Evolutionary conservation across 2,113 vertebrate genomes (phyloP), one percentile per base, ranked within the genome.

Genomic region (Brachyhypopomus occidentalis): DNA sequence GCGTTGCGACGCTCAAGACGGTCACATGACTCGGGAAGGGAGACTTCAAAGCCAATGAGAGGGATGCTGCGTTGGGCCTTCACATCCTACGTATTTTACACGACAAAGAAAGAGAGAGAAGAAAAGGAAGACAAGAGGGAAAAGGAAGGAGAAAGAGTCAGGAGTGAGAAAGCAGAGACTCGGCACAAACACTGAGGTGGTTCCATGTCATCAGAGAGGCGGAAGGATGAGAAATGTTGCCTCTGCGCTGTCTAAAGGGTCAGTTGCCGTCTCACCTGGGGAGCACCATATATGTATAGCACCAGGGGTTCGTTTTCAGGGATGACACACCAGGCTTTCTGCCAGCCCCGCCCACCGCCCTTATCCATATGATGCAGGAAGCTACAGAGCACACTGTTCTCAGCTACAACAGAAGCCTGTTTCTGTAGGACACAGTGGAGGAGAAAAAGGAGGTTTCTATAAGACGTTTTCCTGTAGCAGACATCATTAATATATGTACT

Each of bases 331-430:
- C 96, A 97, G 27, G 95, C 95, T 78, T 95, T 96, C 88, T 96
- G 95, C 95, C 95, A 97, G 84, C 95, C 92, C 78, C 95, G 93
- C 1, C 94, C 95, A 0, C 88, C 83, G 7, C 95, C 94, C 72
- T 95, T 97, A 89, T 96, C 96, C 96, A 96, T 95, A 90, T 95
- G 95, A 88, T 97, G 94, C 70, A 97, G 91, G 84, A 95, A 97
- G 85, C 95, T 96, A 87, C 96, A 97, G 72, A 97, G 93, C 59
- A 97, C 91, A 0, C 96, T 97, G 93, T 97, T 96, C 88, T 97
- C 96, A 0, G 95, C 95, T 16, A 94, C 96, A 72, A 96, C 92
- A 0, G 95, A 96, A 7, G 95, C 96, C 88, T 96, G 96, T 91
- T 96, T 96, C 96, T 97, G 87, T 78, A 67, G 23, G 6, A 38